These are phyloP conservation scores for Antrozous pallidus DNA, from an alignment of 2,797 vertebrate genomes.

Conservation along the genomic window DNA sequence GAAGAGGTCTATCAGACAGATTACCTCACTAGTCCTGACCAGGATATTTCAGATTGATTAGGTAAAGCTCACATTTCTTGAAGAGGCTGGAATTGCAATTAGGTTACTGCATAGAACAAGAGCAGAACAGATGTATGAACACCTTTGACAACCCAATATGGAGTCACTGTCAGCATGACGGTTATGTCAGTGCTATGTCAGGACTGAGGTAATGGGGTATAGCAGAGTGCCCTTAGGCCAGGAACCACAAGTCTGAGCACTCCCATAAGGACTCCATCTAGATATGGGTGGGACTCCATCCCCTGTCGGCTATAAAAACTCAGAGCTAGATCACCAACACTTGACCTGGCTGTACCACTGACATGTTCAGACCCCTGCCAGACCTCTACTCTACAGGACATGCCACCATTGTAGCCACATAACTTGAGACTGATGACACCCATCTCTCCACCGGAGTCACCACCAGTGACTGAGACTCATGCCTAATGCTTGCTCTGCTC, in stretches of 20 bases:
- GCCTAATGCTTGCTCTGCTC: neutral
- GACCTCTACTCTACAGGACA: neutral
- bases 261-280: neutral
- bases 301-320: neutral
- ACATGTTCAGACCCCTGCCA: neutral
- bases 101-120: neutral
- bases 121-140: neutral
- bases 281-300: neutral
- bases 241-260: neutral
- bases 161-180: neutral
- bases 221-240: neutral
- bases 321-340: neutral
- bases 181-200: neutral
- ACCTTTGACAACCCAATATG: neutral
- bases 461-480: neutral
- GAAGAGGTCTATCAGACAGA: neutral
- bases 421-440: neutral
- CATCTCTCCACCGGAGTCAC: neutral
- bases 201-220: neutral
- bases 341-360: neutral
- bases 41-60: neutral
- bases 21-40: neutral
- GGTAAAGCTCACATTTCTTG: neutral
- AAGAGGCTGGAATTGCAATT: neutral
- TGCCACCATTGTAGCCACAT: neutral